A percentile compares a stretch with the other conserved stretches of the same genome.
Conservation (phyloP, 2,113 vertebrate genomes). For the Phycodurus eques region DNA sequence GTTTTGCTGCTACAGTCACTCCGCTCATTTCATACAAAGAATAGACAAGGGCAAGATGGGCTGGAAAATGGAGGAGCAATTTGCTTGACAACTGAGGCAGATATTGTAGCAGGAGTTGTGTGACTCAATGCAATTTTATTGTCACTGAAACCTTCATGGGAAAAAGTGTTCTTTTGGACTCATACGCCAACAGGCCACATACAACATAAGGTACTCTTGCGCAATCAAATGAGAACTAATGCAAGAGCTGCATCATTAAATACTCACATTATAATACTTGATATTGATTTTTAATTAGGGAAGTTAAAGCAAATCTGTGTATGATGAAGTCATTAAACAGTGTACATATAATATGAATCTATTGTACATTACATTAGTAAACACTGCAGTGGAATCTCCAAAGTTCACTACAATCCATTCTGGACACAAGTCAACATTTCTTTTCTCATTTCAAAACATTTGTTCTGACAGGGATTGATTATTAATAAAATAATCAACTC, state of each 20-base stretch:
- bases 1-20: constrained; percentile 41
- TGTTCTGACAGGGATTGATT: too few species aligned
- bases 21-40: constrained; percentile 57
- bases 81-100: constrained; percentile 48
- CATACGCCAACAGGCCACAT: neutral
- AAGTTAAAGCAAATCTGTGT: neutral
- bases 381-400: too few species aligned
- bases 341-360: too few species aligned
- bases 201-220: neutral
- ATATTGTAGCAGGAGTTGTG: constrained; percentile 68
- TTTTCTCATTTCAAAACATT: too few species aligned
- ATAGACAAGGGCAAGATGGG: constrained; percentile 63
- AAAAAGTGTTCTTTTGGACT: neutral
- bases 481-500: too few species aligned
- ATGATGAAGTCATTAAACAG: too few species aligned
- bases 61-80: constrained; percentile 46
- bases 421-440: too few species aligned
- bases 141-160: constrained; percentile 35
- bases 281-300: neutral
- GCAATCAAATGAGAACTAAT: neutral
- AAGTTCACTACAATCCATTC: too few species aligned
- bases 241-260: neutral
- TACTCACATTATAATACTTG: neutral
- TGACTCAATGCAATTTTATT: constrained; percentile 56
- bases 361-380: too few species aligned